phyloP scores from a whole-genome alignment of 1,140 invertebrate species.

The Drosophila seguyi region DNA sequence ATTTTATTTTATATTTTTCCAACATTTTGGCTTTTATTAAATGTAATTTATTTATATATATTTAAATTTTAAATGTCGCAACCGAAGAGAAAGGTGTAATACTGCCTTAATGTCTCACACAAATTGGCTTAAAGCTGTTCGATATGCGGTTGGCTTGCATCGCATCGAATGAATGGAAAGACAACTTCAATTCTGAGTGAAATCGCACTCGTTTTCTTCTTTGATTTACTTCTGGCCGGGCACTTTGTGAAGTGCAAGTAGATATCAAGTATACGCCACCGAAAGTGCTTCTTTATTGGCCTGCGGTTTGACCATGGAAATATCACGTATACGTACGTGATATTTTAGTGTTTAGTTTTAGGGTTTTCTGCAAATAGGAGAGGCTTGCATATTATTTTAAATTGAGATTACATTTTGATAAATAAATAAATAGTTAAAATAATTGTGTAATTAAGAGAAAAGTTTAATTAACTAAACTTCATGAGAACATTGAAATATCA shows the following conservation, averaged over 20 bases:
- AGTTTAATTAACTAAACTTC: no score
- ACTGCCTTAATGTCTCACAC: constrained; percentile 10
- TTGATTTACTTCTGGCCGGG: constrained; percentile 26
- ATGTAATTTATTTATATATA: background rate
- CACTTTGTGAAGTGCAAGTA: constrained; percentile 9
- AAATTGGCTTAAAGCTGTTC: constrained; percentile 47
- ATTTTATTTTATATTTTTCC: background rate
- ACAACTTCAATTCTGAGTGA: constrained; percentile 17
- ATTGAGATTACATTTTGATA: no score
- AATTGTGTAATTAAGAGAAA: no score
- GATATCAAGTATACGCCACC: constrained; percentile 24
- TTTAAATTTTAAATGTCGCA: background rate
- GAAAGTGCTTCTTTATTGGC: constrained; percentile 5
- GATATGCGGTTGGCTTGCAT: constrained; percentile 28
- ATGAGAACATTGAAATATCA: no score
- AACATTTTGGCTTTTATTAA: background rate
- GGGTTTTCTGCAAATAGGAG: background rate
- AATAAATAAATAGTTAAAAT: no score
- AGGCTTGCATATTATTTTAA: no score
- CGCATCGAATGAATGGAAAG: constrained; percentile 33
- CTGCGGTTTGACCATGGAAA: background rate
- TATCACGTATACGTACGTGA: background rate
- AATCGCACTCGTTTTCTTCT: constrained; percentile 14
- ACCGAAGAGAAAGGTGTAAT: background rate
- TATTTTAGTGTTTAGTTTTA: no score